Conservation (phyloP, 2,797 vertebrate genomes). For the Onychomys torridus region DNA sequence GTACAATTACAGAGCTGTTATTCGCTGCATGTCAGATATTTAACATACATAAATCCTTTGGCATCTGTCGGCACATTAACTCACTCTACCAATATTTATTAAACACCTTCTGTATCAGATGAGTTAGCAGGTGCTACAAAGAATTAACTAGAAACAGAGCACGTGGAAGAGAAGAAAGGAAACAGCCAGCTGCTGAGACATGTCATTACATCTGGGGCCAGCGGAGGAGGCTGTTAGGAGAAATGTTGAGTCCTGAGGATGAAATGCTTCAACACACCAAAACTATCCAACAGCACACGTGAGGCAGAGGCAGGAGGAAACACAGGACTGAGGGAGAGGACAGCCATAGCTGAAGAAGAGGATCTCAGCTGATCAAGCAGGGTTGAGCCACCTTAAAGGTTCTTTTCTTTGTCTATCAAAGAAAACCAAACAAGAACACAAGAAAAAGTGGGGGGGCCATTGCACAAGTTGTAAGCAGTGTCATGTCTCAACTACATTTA, state of each 20-base stretch:
- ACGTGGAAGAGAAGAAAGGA: background rate
- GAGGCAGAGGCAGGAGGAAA: background rate
- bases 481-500: background rate
- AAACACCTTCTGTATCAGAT: background rate
- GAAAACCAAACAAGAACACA: background rate
- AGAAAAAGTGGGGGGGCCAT: background rate
- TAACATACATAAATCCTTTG: background rate
- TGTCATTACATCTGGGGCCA: background rate
- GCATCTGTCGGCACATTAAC: background rate
- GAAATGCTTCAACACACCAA: background rate
- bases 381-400: background rate
- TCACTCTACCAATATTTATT: slow-evolving; percentile 27
- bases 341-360: background rate
- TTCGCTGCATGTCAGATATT: background rate
- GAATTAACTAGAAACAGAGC: background rate
- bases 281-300: too few relatives aligned
- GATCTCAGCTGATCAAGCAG: background rate
- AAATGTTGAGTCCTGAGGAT: background rate
- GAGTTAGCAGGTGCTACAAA: background rate
- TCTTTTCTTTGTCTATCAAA: background rate
- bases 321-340: background rate
- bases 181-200: background rate
- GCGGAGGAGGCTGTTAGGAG: background rate
- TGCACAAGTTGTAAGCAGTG: too few relatives aligned
- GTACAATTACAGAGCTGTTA: background rate